Evolutionary conservation across 2,113 vertebrate genomes (phyloP).

Genomic region (Lanius ludovicianus): DNA sequence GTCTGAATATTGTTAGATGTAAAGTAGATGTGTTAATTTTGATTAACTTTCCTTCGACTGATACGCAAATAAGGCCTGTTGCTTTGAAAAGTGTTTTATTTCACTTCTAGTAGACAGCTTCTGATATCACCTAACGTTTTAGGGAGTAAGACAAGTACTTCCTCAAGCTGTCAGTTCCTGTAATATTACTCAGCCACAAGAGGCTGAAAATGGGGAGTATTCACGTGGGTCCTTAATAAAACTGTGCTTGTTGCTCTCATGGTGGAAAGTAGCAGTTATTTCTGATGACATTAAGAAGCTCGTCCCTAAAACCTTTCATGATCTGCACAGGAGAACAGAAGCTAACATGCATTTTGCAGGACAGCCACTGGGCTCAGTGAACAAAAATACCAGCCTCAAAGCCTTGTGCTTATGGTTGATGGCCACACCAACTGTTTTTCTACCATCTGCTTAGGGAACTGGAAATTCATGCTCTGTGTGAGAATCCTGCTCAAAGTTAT

Average conservation of each 20-base stretch:
- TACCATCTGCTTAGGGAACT: background rate
- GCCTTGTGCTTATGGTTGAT: background rate
- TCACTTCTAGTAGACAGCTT: background rate
- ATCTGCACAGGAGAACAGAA: background rate
- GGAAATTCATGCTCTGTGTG: background rate
- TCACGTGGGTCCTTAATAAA: background rate
- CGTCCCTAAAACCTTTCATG: background rate
- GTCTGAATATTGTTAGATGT: background rate
- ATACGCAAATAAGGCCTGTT: background rate
- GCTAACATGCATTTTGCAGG: background rate
- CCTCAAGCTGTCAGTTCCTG: background rate
- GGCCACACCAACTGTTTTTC: background rate
- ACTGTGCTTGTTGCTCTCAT: background rate
- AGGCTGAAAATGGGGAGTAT: background rate
- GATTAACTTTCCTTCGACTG: background rate
- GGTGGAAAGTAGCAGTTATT: background rate
- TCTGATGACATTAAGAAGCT: background rate
- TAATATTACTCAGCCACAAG: background rate
- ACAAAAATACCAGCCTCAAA: background rate
- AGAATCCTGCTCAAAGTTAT: background rate
- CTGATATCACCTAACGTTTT: background rate
- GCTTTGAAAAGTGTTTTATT: background rate
- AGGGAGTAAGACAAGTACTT: background rate
- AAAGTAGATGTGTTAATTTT: background rate
- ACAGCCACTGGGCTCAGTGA: background rate